These are phyloP conservation scores for Numenius phaeopus DNA, from an alignment of 2,797 vertebrate species.

Conservation along the genomic window DNA sequence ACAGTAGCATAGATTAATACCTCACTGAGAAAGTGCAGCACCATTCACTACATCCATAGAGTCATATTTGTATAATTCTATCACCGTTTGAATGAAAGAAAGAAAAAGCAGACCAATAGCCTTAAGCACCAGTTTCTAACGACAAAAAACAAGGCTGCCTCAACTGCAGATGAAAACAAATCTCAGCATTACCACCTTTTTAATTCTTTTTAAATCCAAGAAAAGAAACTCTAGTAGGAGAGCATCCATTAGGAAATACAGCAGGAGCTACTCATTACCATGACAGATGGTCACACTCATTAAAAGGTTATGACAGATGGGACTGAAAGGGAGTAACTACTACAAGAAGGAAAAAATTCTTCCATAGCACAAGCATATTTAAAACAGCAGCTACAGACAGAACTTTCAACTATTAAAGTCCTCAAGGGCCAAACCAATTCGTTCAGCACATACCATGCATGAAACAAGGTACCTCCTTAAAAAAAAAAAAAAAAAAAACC, in stretches of 20 bases:
- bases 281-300: not conserved
- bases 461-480: not conserved
- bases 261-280: not conserved
- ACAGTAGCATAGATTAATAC: not conserved
- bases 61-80: not conserved
- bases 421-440: not conserved
- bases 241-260: not conserved
- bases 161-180: not conserved
- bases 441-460: not conserved
- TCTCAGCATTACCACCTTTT: not conserved
- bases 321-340: not conserved
- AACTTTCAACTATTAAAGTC: not conserved
- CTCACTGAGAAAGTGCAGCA: not conserved
- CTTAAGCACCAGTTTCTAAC: not conserved
- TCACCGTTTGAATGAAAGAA: not conserved
- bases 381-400: not conserved
- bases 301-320: conserved; percentile 40
- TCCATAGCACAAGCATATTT: not conserved
- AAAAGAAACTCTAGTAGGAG: not conserved
- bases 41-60: not conserved
- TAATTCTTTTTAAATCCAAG: not conserved
- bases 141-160: not conserved
- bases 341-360: not conserved
- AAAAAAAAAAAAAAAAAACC: not conserved
- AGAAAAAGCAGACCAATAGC: not conserved